Conservation (phyloP, 2,113 vertebrate species). For the Pomatorhinus ruficollis region DNA sequence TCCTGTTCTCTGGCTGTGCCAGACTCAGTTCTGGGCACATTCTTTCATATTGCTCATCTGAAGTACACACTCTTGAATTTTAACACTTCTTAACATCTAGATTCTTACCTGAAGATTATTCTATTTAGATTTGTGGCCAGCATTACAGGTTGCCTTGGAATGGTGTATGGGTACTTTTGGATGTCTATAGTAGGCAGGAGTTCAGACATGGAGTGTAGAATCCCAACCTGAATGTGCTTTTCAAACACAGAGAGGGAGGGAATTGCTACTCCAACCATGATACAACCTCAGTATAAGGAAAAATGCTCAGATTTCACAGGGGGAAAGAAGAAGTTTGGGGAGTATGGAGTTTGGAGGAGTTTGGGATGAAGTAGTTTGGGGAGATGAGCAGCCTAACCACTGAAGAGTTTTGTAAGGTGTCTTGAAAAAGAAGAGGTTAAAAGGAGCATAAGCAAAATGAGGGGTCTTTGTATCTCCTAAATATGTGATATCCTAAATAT, state of each 20-base stretch:
- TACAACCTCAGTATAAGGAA: background rate
- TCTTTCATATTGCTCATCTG: background rate
- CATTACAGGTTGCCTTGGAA: background rate
- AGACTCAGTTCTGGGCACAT: background rate
- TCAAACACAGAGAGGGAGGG: background rate
- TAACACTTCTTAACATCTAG: background rate
- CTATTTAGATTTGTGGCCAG: background rate
- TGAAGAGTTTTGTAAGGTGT: background rate
- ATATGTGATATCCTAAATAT: background rate
- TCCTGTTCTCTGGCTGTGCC: background rate
- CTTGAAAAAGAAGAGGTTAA: background rate
- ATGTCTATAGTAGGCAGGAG: rapidly evolving
- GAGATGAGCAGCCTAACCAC: background rate
- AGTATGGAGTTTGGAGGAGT: too few species aligned
- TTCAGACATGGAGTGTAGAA: background rate
- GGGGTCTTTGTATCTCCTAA: background rate
- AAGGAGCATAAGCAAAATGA: background rate
- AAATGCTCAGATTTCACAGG: background rate
- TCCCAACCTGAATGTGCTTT: background rate
- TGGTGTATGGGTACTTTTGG: background rate
- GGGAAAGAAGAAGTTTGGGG: background rate
- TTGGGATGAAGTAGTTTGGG: background rate
- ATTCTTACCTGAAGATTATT: background rate
- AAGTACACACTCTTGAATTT: background rate
- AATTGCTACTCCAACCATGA: background rate